Evolutionary conservation across 92 coral and sea anemone genomes (phyloP).

Genomic region (Palythoa grandis): DNA sequence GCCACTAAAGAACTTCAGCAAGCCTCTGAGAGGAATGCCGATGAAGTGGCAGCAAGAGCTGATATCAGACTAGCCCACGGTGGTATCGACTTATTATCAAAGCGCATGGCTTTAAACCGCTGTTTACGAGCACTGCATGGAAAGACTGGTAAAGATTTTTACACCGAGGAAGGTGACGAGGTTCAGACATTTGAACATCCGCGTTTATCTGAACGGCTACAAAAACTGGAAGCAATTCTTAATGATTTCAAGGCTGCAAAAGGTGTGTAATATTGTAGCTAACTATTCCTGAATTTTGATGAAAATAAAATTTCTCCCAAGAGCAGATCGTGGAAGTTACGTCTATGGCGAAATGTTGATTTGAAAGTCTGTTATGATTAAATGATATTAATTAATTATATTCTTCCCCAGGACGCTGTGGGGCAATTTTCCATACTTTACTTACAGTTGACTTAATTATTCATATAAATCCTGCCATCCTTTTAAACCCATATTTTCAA

Average conservation of each 20-base stretch:
- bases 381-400: too few relatives aligned
- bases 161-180: slow-evolving; percentile 82
- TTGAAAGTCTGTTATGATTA: too few relatives aligned
- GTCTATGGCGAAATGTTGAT: too few relatives aligned
- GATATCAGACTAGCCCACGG: slow-evolving; percentile 71
- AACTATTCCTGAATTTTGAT: too few relatives aligned
- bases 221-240: slow-evolving; percentile 1
- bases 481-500: too few relatives aligned
- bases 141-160: slow-evolving; percentile 57
- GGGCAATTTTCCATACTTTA: too few relatives aligned
- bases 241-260: not conserved
- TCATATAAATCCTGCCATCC: too few relatives aligned
- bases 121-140: slow-evolving; percentile 76
- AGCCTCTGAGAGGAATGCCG: slow-evolving; percentile 69
- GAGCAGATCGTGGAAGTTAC: too few relatives aligned
- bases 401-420: too few relatives aligned
- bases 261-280: not conserved
- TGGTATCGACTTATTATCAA: slow-evolving; percentile 69
- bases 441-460: too few relatives aligned
- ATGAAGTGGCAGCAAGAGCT: slow-evolving; percentile 62
- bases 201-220: slow-evolving; percentile 13
- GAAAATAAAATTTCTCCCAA: too few relatives aligned
- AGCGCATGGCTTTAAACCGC: slow-evolving; percentile 72
- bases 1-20: slow-evolving; percentile 60
- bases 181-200: slow-evolving; percentile 44